These are phyloP conservation scores for Tamandua tetradactyla DNA, from an alignment of 2,797 vertebrate species.

Conservation along the genomic window DNA sequence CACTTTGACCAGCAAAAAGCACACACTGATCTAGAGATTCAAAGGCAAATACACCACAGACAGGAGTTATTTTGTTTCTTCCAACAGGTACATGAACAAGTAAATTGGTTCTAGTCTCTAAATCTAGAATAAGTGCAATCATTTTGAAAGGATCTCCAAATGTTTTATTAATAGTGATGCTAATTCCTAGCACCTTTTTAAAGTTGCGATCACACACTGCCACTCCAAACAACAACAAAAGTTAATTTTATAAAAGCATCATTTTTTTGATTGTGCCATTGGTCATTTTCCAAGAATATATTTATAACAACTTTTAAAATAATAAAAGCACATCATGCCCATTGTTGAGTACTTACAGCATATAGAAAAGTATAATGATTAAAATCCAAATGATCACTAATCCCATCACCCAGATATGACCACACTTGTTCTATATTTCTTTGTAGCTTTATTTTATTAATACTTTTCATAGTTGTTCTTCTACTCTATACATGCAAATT, in stretches of 20 bases:
- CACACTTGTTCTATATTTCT: constrained; percentile 19
- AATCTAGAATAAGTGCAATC: background rate
- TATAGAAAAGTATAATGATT: constrained; percentile 14
- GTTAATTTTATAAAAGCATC: background rate
- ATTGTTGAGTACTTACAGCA: background rate
- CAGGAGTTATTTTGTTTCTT: background rate
- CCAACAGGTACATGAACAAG: background rate
- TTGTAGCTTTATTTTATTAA: background rate
- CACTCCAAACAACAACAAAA: constrained; percentile 5
- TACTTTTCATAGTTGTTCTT: background rate
- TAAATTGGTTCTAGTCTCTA: background rate
- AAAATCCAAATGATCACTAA: background rate
- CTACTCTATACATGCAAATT: background rate
- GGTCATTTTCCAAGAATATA: background rate
- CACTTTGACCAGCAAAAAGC: background rate
- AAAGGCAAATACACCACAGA: constrained; percentile 12
- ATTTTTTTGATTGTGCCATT: background rate
- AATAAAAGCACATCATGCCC: background rate
- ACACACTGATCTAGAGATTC: constrained; percentile 21
- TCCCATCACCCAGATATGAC: background rate
- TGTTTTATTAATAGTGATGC: constrained; percentile 1
- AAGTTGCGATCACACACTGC: background rate
- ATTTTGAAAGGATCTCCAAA: constrained; percentile 7
- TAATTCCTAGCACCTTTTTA: background rate
- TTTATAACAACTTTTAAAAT: constrained; percentile 26